A percentile compares a stretch with the other conserved stretches of the same genome.
phyloP scores from a whole-genome alignment of 2,113 vertebrate species.

The Anguilla japonica region DNA sequence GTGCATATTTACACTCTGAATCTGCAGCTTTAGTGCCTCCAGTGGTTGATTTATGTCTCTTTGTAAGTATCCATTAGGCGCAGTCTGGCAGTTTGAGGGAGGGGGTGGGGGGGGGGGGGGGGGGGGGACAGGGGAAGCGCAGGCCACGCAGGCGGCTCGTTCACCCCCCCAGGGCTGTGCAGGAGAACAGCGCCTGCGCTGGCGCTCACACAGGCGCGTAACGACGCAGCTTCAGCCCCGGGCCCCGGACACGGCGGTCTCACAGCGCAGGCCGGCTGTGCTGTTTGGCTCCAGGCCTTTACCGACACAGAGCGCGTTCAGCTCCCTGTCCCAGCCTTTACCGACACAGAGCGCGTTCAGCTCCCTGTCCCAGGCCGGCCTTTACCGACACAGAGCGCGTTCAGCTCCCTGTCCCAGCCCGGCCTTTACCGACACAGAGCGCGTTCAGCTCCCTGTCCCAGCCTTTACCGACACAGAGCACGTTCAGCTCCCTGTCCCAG shows the following conservation, averaged over 20 bases:
- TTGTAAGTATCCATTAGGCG: constrained; percentile 34
- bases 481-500: too few species aligned
- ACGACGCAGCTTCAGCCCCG: not conserved
- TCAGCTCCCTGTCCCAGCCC: too few species aligned
- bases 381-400: too few species aligned
- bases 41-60: constrained; percentile 49
- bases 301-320: too few species aligned
- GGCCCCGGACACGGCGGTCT: not conserved
- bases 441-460: too few species aligned
- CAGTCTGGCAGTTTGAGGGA: not conserved
- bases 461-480: too few species aligned
- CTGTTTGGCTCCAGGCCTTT: not conserved
- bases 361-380: too few species aligned
- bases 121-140: not conserved
- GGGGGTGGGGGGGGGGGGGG: not conserved
- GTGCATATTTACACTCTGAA: constrained; percentile 15
- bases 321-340: too few species aligned
- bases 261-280: not conserved
- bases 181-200: not conserved
- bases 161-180: not conserved
- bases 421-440: too few species aligned
- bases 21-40: constrained; percentile 45
- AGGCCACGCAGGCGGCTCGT: not conserved
- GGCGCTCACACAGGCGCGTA: not conserved
- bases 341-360: too few species aligned